Base-by-base conservation (phyloP, 1,140 invertebrate genomes). In the Plectrocnemia conspersa region DNA sequence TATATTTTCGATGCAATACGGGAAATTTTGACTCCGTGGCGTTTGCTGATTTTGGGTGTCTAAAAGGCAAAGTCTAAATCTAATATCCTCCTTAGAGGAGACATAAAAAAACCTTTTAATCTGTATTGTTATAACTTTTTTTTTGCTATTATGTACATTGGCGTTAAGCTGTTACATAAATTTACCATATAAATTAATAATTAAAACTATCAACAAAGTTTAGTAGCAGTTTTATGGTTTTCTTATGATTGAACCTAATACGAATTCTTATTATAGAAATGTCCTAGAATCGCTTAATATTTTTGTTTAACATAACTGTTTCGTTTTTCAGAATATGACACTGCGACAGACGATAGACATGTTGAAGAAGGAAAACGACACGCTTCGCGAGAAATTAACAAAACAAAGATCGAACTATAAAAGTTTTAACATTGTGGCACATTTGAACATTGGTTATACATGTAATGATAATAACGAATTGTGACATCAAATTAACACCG, bases 281-380 rank as follows among this genome's bases (percentile, higher is more conserved):
- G 3, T 40, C 3, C n/a, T 13, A 4, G 10, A 40, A 18, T 40
- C 11, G 10, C 10, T 5, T 40, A 3, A 3, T 40, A 13, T 16
- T 18, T 15, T 22, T 42, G 25, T 22, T 41, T 21, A 21, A 13
- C 10, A 4, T 27, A 27, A 22, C 35, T 54, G 1, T 49, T 49
- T 25, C 21, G 44, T 23, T 24, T 81, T 77, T 19, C 74, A 91
- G 88, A 91, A 91, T 65, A 81, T 89, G 78, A 85, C 84, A 63
- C 76, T 91, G 67, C 83, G 88, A 66, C 86, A 89, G 75, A 88
- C 91, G 71, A 75, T 91, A 68, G 89, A 92, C 71, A 79, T 88
- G 72, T 76, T 94, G 69, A 89, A 90, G 77, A 91, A 91, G 74
- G 91, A 95, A 77, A 95, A 94, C 71, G 79, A 86, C 71, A 79